Percentiles rank a stretch among this genome's conserved stretches.
phyloP scores from a whole-genome alignment of 2,797 vertebrate species.

The Eleutherodactylus coqui region DNA sequence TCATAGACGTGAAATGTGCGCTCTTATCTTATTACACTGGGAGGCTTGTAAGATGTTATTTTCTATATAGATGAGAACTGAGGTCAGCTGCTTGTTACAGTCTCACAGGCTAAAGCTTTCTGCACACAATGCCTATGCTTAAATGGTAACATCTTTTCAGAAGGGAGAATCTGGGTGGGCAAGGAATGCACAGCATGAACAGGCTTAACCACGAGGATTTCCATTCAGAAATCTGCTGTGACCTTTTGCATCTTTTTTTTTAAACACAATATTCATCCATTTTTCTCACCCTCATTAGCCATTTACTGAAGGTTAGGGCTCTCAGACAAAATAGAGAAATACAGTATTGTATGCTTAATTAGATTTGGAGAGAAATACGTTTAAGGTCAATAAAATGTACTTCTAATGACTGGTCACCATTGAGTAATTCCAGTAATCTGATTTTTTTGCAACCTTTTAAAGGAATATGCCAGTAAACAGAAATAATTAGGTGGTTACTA shows the following conservation, averaged over 20 bases:
- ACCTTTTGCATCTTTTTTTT: constrained; percentile 56
- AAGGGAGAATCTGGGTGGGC: constrained; percentile 62
- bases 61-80: constrained; percentile 35
- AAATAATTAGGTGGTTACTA: neutral
- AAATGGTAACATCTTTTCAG: constrained; percentile 58
- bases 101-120: constrained; percentile 48
- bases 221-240: constrained; percentile 59
- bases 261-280: constrained; percentile 43
- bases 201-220: constrained; percentile 61
- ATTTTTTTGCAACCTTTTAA: neutral
- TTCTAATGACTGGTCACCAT: neutral
- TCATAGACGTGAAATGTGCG: constrained; percentile 5
- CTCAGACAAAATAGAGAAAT: constrained; percentile 27
- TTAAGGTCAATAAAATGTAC: neutral
- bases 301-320: constrained; percentile 30
- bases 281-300: constrained; percentile 55
- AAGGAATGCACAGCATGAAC: constrained; percentile 57
- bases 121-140: constrained; percentile 43
- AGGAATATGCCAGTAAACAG: neutral
- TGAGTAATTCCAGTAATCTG: neutral
- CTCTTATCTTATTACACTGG: neutral
- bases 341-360: constrained; percentile 6
- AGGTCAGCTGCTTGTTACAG: constrained; percentile 29
- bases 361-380: neutral
- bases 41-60: constrained; percentile 33